Base-by-base conservation (phyloP, 2,797 vertebrate species). In the Acipenser ruthenus region DNA sequence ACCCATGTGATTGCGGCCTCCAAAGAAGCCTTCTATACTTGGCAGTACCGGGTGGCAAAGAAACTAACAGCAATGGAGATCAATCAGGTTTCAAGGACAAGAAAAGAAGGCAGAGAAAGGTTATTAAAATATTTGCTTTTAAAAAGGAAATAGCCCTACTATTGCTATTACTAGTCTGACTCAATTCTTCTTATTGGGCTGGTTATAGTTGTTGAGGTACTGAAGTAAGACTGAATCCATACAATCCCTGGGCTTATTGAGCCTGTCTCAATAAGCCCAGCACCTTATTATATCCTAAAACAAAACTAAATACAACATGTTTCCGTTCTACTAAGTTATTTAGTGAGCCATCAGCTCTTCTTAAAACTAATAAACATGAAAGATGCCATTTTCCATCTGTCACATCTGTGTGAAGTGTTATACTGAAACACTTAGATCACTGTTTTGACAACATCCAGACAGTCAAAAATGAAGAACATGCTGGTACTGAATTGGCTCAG, bases 1-100 rank as follows among this genome's bases (percentile, higher is more conserved):
- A 95, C 94, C 0, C 96, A 97, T 0, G 93, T 96, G 75, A 91
- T 99, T 4, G 92, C 94, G 6, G 95, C 96, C 59, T 99, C 96
- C 4, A 97, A 88, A 80, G 94, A 95, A 75, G 92, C 87, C 0
- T 95, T 99, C 79, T 98, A 97, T 63, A 68, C 89, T 75, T 99
- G 97, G 97, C 96, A 99, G 73, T 99, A 99, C 74, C 91, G 93
- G 12, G 92, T 99, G 77, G 95, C 94, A 48, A 99, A 94, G 85
- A 98, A 94, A 70, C 88, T 99, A 63, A 99, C 95, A 0, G 95
- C 94, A 0, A 62, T 99, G 88, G 96, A 97, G 78, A 97, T 97
- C 74, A 99, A 98, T 81, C 94, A 99, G 83, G 86, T 96, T 23
- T 81, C 89, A 62, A 87, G 89, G 73, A 94, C 93, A 63, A 93